phyloP scores from a whole-genome alignment of 2,797 vertebrate species.

The Selene dorsalis region DNA sequence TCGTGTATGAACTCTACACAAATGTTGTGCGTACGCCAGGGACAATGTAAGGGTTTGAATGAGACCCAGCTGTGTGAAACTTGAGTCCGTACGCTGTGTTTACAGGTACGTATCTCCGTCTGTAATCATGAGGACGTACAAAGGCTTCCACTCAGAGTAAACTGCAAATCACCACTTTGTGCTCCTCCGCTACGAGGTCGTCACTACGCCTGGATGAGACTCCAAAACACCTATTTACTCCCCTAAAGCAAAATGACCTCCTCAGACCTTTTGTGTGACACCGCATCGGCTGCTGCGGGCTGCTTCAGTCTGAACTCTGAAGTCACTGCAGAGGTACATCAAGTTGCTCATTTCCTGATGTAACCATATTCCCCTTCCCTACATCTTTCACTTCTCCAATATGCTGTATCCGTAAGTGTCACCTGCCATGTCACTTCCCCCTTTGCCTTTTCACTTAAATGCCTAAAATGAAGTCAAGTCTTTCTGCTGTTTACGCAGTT shows the following conservation, averaged over 20 bases:
- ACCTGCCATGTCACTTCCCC: background rate
- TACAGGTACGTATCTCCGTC: conserved; percentile 41
- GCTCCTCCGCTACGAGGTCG: background rate
- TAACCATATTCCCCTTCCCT: background rate
- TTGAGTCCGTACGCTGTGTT: conserved; percentile 36
- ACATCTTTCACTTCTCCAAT: background rate
- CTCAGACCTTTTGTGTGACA: background rate
- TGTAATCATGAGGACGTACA: conserved; percentile 19
- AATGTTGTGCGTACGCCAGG: conserved; percentile 34
- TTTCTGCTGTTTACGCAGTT: background rate
- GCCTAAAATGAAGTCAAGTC: background rate
- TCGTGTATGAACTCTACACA: conserved; percentile 38
- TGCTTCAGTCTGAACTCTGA: conserved; percentile 16
- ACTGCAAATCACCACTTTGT: background rate
- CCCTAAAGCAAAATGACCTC: conserved; percentile 2
- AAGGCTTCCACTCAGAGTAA: conserved; percentile 6
- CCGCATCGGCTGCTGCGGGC: conserved; percentile 26
- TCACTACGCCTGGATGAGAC: conserved; percentile 21
- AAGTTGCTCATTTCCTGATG: background rate
- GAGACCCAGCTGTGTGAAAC: conserved; percentile 56
- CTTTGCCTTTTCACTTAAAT: conserved; percentile 6
- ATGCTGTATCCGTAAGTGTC: background rate
- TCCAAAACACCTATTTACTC: background rate
- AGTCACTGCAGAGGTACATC: background rate
- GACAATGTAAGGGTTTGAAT: conserved; percentile 59